A percentile compares a stretch with the other conserved stretches of the same genome.
Conservation (phyloP, 2,888 invertebrate species). For the Eulithis prunata region DNA sequence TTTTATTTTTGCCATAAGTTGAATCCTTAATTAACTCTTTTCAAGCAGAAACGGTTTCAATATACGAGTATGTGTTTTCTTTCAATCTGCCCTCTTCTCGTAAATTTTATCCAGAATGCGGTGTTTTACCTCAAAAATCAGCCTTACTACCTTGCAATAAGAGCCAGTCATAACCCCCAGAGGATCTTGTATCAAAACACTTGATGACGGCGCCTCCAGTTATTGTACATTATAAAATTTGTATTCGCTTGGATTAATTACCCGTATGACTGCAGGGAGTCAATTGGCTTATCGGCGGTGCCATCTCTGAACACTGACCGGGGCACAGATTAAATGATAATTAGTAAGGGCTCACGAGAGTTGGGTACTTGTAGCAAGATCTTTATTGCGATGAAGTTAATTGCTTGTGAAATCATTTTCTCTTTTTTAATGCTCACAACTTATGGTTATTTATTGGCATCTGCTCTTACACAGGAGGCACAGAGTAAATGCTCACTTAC, state of each 20-base stretch:
- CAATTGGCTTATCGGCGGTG: slow-evolving; percentile 74
- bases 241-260: slow-evolving; percentile 68
- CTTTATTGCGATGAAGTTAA: slow-evolving; percentile 39
- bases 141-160: slow-evolving; percentile 7
- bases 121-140: slow-evolving; percentile 1
- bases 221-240: slow-evolving; percentile 35
- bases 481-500: too few species aligned
- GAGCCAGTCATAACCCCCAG: slow-evolving; percentile 13
- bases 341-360: slow-evolving; percentile 25
- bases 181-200: slow-evolving; percentile 43
- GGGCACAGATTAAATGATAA: slow-evolving; percentile 36
- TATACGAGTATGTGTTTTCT: neutral
- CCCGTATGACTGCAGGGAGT: slow-evolving; percentile 78
- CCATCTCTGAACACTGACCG: slow-evolving; percentile 57
- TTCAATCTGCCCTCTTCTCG: neutral
- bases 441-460: neutral
- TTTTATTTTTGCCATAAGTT: too few species aligned
- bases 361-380: slow-evolving; percentile 38
- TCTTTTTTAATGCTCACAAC: neutral
- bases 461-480: too few species aligned
- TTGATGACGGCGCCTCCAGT: slow-evolving; percentile 61
- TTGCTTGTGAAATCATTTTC: slow-evolving; percentile 23
- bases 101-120: neutral
- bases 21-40: neutral
- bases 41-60: slow-evolving; percentile 6